A percentile compares a stretch with the other conserved stretches of the same genome.
Evolutionary conservation across 2,888 invertebrate species (phyloP).

Genomic region (Cybosia mesomella): DNA sequence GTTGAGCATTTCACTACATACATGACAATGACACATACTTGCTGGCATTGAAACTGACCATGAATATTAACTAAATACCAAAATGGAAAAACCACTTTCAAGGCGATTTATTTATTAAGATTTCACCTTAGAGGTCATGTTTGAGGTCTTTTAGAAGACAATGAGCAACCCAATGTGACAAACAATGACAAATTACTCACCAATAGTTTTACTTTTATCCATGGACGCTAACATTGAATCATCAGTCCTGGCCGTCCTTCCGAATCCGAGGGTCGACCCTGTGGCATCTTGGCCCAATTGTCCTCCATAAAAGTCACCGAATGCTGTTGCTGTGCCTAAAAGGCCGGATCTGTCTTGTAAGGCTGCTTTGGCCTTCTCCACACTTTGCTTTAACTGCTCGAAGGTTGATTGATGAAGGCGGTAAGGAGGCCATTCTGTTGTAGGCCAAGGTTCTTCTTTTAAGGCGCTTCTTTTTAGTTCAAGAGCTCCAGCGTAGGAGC

Average conservation of each 20-base stretch:
- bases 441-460: slow-evolving; percentile 87
- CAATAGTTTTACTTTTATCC: slow-evolving; percentile 79
- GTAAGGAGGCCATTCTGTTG: slow-evolving; percentile 92
- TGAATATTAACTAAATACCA: no score
- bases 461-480: slow-evolving; percentile 91
- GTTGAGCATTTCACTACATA: no score
- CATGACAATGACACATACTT: no score
- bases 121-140: not conserved
- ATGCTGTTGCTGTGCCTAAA: slow-evolving; percentile 90
- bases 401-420: slow-evolving; percentile 95
- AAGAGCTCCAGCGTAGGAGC: slow-evolving; percentile 95
- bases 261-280: slow-evolving; percentile 73
- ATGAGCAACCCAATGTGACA: not conserved
- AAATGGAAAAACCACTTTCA: no score
- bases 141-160: not conserved
- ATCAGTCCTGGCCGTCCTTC: slow-evolving; percentile 73
- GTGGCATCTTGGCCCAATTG: slow-evolving; percentile 79
- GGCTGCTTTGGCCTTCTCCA: slow-evolving; percentile 96
- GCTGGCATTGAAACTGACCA: no score
- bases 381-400: slow-evolving; percentile 95
- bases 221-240: slow-evolving; percentile 79
- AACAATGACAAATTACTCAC: slow-evolving; percentile 61
- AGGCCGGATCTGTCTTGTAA: slow-evolving; percentile 91
- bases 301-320: slow-evolving; percentile 89
- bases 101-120: not conserved